Evolutionary conservation across 2,888 invertebrate genomes (phyloP).

Genomic region (Sipha maydis): DNA sequence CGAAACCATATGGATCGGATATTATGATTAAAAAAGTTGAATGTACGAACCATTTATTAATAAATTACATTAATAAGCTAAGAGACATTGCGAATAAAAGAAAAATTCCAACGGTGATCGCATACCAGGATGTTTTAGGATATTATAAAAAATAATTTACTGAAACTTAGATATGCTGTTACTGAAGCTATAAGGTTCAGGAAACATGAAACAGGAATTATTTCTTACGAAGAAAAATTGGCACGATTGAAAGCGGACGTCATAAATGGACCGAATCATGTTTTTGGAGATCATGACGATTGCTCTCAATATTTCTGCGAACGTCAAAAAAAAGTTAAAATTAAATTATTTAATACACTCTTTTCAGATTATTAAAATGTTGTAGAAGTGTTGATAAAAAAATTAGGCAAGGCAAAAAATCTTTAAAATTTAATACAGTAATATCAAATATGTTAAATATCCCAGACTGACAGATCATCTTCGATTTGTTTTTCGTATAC

Average conservation of each 20-base stretch:
- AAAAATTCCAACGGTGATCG: neutral
- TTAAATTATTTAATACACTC: too few species aligned
- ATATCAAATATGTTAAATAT: too few species aligned
- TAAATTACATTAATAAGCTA: slow-evolving; percentile 13
- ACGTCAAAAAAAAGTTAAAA: too few species aligned
- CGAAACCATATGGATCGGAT: neutral
- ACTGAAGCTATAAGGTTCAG: neutral
- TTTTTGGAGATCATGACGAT: slow-evolving; percentile 7
- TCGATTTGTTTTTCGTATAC: too few species aligned
- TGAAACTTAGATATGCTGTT: neutral
- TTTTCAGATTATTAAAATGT: too few species aligned
- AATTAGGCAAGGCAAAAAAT: too few species aligned
- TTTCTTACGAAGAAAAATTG: neutral
- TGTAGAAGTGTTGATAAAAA: too few species aligned
- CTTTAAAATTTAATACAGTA: too few species aligned
- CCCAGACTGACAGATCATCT: too few species aligned
- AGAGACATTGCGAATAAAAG: neutral
- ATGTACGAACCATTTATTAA: neutral
- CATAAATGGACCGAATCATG: neutral
- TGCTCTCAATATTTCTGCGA: neutral
- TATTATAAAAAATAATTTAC: too few species aligned
- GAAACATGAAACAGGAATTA: neutral
- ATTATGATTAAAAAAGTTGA: neutral
- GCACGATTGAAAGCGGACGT: neutral
- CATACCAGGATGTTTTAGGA: neutral